Conservation (phyloP, 2,113 vertebrate species). For the Excalfactoria chinensis region DNA sequence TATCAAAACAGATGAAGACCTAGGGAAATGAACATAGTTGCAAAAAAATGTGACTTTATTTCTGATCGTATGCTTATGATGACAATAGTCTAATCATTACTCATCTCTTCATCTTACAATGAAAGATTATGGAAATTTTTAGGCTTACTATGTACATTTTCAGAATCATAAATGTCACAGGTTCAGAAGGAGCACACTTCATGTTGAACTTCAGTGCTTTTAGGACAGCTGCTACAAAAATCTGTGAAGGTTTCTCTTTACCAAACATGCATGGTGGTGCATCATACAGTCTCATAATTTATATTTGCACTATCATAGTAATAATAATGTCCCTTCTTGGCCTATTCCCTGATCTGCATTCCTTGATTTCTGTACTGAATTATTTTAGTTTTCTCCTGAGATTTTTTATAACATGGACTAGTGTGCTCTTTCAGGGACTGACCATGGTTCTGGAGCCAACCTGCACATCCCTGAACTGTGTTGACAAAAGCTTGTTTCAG, state of each 20-base stretch:
- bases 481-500: not conserved
- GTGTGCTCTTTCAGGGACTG: not conserved
- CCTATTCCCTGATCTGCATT: not conserved
- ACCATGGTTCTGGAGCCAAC: not conserved
- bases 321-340: not conserved
- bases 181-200: not conserved
- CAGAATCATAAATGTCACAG: not conserved
- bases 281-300: not conserved
- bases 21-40: not conserved
- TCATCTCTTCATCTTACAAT: not conserved
- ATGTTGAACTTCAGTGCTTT: not conserved
- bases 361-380: not conserved
- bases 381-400: not conserved
- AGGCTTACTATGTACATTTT: not conserved
- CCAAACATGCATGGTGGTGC: not conserved
- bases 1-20: not conserved
- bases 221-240: not conserved
- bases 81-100: not conserved
- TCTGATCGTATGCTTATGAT: not conserved
- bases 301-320: not conserved
- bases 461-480: not conserved
- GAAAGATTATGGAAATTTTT: not conserved
- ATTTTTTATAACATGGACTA: not conserved
- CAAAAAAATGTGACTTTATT: not conserved
- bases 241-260: not conserved